Evolutionary conservation across 1,140 invertebrate genomes (phyloP).

Genomic region (Euwallacea fornicatus): DNA sequence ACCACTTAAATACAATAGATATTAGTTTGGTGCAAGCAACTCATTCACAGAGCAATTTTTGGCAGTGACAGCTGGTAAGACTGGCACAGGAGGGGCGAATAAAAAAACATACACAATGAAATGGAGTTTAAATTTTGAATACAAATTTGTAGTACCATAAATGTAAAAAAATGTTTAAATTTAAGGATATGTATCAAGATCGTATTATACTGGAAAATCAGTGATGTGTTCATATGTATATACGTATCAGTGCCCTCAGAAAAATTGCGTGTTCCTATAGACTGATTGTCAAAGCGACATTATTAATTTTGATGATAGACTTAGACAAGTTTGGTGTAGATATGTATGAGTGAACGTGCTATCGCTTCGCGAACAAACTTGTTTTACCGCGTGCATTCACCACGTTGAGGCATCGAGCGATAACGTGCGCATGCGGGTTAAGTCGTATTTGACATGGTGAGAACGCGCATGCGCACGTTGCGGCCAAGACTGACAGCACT

Average conservation of each 20-base stretch:
- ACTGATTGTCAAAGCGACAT: conserved; percentile 25
- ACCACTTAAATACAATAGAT: too few species aligned
- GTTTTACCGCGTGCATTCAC: conserved; percentile 16
- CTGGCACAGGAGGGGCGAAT: not conserved
- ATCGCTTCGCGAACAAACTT: too few species aligned
- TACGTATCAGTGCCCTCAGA: not conserved
- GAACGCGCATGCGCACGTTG: conserved; percentile 35
- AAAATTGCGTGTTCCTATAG: not conserved
- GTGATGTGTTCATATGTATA: too few species aligned
- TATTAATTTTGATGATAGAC: not conserved
- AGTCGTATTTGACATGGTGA: not conserved
- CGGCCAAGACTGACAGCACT: conserved; percentile 53
- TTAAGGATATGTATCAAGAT: too few species aligned
- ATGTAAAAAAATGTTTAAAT: too few species aligned
- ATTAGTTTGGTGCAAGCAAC: not conserved
- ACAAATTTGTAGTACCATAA: too few species aligned
- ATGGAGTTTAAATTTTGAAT: not conserved
- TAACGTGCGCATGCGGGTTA: conserved; percentile 14
- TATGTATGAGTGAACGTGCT: not conserved
- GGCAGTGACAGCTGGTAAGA: conserved; percentile 24
- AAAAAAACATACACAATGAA: not conserved
- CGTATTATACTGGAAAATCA: too few species aligned
- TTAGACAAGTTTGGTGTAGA: too few species aligned
- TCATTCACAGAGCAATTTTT: not conserved
- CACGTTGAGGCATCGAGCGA: conserved; percentile 28